phyloP scores from a whole-genome alignment of 2,888 invertebrate species.

The Leucoptera coffeella region DNA sequence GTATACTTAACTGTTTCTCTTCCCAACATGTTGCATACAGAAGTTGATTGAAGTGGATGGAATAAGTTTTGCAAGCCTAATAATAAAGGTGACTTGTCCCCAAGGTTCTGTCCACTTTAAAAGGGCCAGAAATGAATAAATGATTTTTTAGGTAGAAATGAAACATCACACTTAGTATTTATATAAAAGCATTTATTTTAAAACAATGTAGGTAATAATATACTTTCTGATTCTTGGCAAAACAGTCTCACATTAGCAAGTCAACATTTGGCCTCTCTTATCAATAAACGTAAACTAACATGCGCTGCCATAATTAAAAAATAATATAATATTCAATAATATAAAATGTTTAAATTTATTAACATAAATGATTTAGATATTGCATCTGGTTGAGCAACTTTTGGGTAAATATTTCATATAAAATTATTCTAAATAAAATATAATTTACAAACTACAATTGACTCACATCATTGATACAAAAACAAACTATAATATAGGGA shows the following conservation, averaged over 20 bases:
- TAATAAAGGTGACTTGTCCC: too few species aligned
- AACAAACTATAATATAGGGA: too few species aligned
- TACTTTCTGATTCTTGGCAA: constrained; percentile 55
- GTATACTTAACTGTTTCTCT: too few species aligned
- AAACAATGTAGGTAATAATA: constrained; percentile 54
- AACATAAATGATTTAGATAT: constrained; percentile 41
- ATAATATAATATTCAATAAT: constrained; percentile 32
- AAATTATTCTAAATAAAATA: constrained; percentile 41
- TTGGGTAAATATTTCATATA: constrained; percentile 34
- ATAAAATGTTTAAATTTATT: constrained; percentile 26
- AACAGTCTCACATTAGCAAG: constrained; percentile 55
- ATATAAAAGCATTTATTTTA: constrained; percentile 55
- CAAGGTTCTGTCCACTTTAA: too few species aligned
- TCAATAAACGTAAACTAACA: constrained; percentile 48
- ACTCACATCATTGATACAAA: constrained; percentile 45
- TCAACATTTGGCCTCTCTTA: constrained; percentile 55
- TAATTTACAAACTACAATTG: constrained; percentile 45
- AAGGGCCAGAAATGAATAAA: too few species aligned
- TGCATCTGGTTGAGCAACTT: constrained; percentile 50
- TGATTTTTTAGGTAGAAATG: too few species aligned
- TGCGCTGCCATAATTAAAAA: constrained; percentile 52
- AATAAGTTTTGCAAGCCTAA: too few species aligned
- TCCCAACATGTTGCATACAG: too few species aligned
- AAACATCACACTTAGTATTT: too few species aligned
- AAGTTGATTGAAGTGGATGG: too few species aligned